Base-by-base conservation (phyloP, 2,797 vertebrate species). In the Paramormyrops hopkinsi region DNA sequence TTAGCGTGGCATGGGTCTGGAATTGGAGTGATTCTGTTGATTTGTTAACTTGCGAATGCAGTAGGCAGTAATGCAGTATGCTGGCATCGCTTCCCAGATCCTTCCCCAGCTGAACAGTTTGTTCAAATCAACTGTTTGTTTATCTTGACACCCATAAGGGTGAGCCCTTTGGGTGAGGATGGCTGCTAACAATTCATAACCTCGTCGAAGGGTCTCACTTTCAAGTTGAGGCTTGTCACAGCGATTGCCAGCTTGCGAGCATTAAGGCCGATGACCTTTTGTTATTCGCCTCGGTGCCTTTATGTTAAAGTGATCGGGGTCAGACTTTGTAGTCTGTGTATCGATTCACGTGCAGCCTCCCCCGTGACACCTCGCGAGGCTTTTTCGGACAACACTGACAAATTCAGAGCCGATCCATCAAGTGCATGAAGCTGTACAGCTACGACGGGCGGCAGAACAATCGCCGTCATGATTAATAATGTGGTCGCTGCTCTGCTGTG, bases 381-480 rank as follows among this genome's bases (percentile, higher is more conserved):
- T 12, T 41, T 51, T 51, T 29, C 22, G 41, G 82, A 86, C 29
- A 62, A 86, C 46, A 17, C 25, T 79, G 88, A 76, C 83, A 89
- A 90, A 89, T 87, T 86, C 84, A 46, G 19, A 22, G 25, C 56
- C 33, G 29, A 56, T 37, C 79, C 46, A 87, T 88, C 76, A 44
- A 48, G 56, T 29, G 79, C 59, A 19, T 37, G 50, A 29, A n/a
- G 53, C 73, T 14, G n/a, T 46, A n/a, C 5, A 4, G 50, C 44
- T 46, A 62, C 6, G 25, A 51, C 37, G 48, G 50, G 87, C 87
- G 25, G 65, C 25, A n/a, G 50, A 82, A 69, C 82, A 69, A 86
- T 86, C 19, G 89, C 59, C 41, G 29, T 87, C n/a, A 46, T 65
- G 69, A 79, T 89, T 89, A 53, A 89, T 89, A 89, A 89, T 87